Percentiles rank a stretch among this genome's conserved stretches.
These are phyloP conservation scores for Manis crassicaudata DNA, from an alignment of 2,797 vertebrate genomes.

Conservation along the genomic window DNA sequence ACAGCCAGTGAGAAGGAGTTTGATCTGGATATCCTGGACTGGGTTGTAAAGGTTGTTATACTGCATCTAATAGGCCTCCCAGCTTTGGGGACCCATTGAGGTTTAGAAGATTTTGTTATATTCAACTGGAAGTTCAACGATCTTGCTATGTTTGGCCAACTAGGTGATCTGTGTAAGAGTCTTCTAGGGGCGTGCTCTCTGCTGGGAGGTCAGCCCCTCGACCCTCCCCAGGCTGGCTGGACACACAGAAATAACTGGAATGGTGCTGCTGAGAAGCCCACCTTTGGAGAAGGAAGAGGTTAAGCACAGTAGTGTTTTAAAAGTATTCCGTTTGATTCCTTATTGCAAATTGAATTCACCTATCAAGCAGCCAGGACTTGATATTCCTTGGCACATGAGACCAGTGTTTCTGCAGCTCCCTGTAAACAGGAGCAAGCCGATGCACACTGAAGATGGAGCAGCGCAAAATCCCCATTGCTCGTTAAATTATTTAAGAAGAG, in stretches of 20 bases:
- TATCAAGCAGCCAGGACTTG: slow-evolving; percentile 76
- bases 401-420: slow-evolving; percentile 63
- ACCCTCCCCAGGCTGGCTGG: neutral
- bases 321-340: slow-evolving; percentile 71
- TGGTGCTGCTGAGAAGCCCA: neutral
- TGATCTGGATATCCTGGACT: neutral
- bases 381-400: slow-evolving; percentile 77
- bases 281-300: neutral
- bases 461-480: slow-evolving; percentile 57
- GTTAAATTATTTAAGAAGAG: slow-evolving; percentile 70
- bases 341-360: slow-evolving; percentile 81
- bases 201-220: neutral
- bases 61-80: neutral
- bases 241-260: neutral
- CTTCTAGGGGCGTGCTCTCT: neutral
- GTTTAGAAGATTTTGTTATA: neutral
- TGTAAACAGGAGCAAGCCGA: slow-evolving; percentile 67
- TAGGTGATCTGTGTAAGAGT: neutral
- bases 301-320: neutral
- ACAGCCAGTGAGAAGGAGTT: neutral
- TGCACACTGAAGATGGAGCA: slow-evolving; percentile 73
- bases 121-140: neutral
- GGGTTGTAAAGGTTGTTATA: neutral
- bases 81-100: neutral
- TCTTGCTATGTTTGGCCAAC: neutral